Conservation (phyloP, 2,797 vertebrate species). For the Salmo trutta region DNA sequence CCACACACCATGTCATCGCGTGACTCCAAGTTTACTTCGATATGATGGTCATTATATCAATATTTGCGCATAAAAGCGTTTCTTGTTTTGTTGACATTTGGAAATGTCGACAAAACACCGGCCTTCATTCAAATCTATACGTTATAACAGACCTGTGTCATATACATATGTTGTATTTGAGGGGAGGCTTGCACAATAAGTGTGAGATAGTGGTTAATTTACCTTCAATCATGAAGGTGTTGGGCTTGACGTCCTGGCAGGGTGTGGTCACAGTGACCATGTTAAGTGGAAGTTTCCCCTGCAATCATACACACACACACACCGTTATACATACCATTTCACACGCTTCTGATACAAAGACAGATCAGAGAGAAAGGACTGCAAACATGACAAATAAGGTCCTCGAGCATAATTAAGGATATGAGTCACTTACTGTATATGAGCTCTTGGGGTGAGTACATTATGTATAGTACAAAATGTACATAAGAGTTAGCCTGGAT, state of each 20-base stretch:
- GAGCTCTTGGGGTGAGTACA: background rate
- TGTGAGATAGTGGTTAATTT: slow-evolving; percentile 29
- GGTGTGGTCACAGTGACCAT: slow-evolving; percentile 88
- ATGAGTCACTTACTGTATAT: background rate
- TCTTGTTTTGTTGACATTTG: too few species aligned
- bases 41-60: too few species aligned
- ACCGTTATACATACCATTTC: background rate
- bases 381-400: background rate
- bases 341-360: background rate
- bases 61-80: too few species aligned
- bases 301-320: slow-evolving; percentile 40
- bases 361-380: background rate
- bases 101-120: background rate
- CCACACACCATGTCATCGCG: too few species aligned
- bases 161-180: background rate
- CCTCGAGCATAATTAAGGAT: background rate
- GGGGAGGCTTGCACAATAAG: background rate
- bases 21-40: too few species aligned
- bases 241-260: slow-evolving; percentile 85
- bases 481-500: background rate
- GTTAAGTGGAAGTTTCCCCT: slow-evolving; percentile 95
- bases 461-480: background rate
- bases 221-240: slow-evolving; percentile 96
- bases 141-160: background rate
- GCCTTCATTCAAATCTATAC: background rate